These are phyloP conservation scores for Drosophila crucigera DNA, from an alignment of 2,888 invertebrate species.

Conservation along the genomic window DNA sequence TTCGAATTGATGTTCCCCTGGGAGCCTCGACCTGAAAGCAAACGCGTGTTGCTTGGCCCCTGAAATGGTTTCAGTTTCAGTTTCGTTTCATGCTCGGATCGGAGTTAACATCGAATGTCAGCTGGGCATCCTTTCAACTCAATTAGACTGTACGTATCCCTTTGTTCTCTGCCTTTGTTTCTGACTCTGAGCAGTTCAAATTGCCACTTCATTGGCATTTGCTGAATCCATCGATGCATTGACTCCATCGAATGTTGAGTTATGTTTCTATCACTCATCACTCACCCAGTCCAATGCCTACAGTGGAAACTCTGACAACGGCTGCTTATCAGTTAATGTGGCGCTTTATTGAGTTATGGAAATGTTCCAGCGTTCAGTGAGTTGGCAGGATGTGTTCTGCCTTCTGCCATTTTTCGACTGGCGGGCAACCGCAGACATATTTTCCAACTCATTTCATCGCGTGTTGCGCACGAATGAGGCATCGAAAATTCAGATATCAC, in stretches of 20 bases:
- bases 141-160: constrained; percentile 30
- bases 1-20: constrained; percentile 27
- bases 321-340: constrained; percentile 61
- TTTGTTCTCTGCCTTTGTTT: constrained; percentile 34
- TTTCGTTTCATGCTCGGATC: constrained; percentile 29
- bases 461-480: constrained; percentile 42
- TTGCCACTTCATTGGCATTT: constrained; percentile 43
- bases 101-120: constrained; percentile 2
- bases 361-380: constrained; percentile 38
- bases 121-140: constrained; percentile 23
- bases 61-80: constrained; percentile 26
- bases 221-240: constrained; percentile 19
- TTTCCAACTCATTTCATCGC: constrained; percentile 83
- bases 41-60: constrained; percentile 29
- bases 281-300: constrained; percentile 33
- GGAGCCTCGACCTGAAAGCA: constrained; percentile 48
- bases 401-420: constrained; percentile 13
- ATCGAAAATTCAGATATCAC: constrained; percentile 76
- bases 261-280: constrained; percentile 49
- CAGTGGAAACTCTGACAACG: constrained; percentile 11
- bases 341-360: constrained; percentile 64
- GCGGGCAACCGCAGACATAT: constrained; percentile 70
- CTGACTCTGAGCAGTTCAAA: constrained; percentile 20
- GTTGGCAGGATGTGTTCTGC: constrained; percentile 20
- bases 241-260: constrained; percentile 16